Conservation (phyloP, 1,140 invertebrate genomes). For the Andricus grossulariae region DNA sequence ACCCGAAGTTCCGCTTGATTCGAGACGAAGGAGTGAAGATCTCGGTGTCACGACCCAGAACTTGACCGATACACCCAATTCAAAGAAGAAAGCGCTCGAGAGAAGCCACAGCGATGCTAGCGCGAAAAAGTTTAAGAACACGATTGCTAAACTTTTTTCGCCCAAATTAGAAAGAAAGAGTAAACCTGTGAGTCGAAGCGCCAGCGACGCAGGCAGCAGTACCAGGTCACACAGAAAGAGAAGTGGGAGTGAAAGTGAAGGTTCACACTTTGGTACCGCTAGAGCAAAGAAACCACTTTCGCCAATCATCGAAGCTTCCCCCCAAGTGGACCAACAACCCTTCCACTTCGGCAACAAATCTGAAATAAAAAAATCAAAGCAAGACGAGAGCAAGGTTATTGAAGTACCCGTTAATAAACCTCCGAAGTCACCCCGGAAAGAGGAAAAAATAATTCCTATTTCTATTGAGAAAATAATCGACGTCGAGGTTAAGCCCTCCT, state of each 20-base stretch:
- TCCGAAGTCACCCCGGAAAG: constrained; percentile 39
- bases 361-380: constrained; percentile 62
- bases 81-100: constrained; percentile 70
- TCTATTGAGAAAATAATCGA: constrained; percentile 8
- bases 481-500: constrained; percentile 24
- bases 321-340: constrained; percentile 78
- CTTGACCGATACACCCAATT: constrained; percentile 60
- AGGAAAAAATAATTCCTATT: constrained; percentile 42
- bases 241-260: constrained; percentile 71
- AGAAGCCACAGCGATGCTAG: constrained; percentile 84
- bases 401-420: constrained; percentile 43
- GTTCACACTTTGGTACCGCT: constrained; percentile 56
- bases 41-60: constrained; percentile 63
- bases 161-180: constrained; percentile 65
- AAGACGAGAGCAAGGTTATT: constrained; percentile 47
- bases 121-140: constrained; percentile 62
- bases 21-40: constrained; percentile 66
- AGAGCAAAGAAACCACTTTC: constrained; percentile 81
- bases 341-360: constrained; percentile 74
- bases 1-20: constrained; percentile 68
- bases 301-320: constrained; percentile 84
- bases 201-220: constrained; percentile 71
- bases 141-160: constrained; percentile 65
- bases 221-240: constrained; percentile 59
- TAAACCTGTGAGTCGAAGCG: constrained; percentile 67